Evolutionary conservation across 2,113 vertebrate genomes (phyloP), one percentile per base, ranked within the genome.

Genomic region (Regulus satrapa): DNA sequence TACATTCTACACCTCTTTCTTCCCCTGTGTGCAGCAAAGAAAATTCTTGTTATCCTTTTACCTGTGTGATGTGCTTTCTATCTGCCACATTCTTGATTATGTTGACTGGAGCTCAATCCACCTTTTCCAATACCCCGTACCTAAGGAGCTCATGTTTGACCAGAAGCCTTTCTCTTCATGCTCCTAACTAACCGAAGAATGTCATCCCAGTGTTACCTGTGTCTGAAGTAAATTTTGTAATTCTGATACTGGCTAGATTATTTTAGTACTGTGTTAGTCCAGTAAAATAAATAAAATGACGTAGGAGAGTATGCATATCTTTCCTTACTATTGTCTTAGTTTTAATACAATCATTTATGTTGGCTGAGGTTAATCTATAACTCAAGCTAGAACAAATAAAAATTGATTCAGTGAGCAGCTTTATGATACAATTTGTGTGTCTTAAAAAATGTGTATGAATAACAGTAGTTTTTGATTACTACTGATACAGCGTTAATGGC

Each of bases 1-100:
- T 16, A 6, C 2, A 1, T 48, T 20, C 11, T 78, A 2, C 1
- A 1, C 3, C 19, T 88, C 15, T 69, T 52, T 18, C 29, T 15
- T 61, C 10, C 7, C 8, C 34, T 36, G 18, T 2, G 2, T n/a
- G 10, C n/a, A 52, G 40, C 52, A 83, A 55, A 68, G 18, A 73
- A 79, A 46, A 29, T 32, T 86, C 36, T 62, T 66, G 23, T 21
- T 66, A 1, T 64, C 11, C 2, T 52, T 69, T 49, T 61, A 48
- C n/a, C 17, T 79, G 18, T 79, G 25, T 78, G 63, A 64, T 4
- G 5, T 31, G 38, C 23, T 75, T 91, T 64, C 25, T 34, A 85
- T 28, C 8, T 79, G 20, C 13, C 4, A 1, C 0, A 0, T 20
- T 94, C n/a, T 41, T 84, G 16, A 23, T 56, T 81, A 18, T 48